Base-by-base conservation (phyloP, 2,888 invertebrate genomes). In the Scrobipalpa costella region DNA sequence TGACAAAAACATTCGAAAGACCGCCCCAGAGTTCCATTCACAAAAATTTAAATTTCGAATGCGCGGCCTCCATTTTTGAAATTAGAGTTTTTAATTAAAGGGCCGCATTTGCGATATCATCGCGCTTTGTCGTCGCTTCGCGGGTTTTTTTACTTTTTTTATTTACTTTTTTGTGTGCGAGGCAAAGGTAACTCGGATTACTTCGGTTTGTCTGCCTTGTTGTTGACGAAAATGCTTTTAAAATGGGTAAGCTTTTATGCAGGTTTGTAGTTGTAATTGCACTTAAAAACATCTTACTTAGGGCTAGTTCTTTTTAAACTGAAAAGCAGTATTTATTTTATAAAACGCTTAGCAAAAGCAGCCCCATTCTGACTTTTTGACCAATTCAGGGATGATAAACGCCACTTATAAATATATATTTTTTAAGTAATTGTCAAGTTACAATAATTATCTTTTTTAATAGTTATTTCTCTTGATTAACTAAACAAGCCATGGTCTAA, bases 11-110 rank as follows among this genome's bases (percentile, higher is more conserved):
- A 34, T 27, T 38, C 57, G 57, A 58, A 58, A 58, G 58, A 55
- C 13, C n/a, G 8, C 15, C 58, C 21, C 15, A 34, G 38, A 58
- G 19, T 13, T 27, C 40, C 7, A 19, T 44, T 47, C 59, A 21
- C 27, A 19, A 57, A 55, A 62, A 64, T 66, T 66, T 64, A 57
- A 64, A 66, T 40, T 69, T 65, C 61, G 67, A 69, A 71, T 62
- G 63, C 65, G 65, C 65, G 65, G 55, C 55, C 66, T 66, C 66
- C 64, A 64, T 64, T 73, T 74, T 73, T 71, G 74, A 77, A 79
- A 78, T 79, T 76, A 76, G 76, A 77, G 74, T 74, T 75, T 74
- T 76, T 78, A 77, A 78, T 77, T 77, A 77, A 68, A 74, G 74
- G 70, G 65, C 64, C 71, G 69, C 71, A 69, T 69, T 72, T 70